These are phyloP conservation scores for Campoletis raptor DNA, from an alignment of 2,888 invertebrate species.

Conservation along the genomic window DNA sequence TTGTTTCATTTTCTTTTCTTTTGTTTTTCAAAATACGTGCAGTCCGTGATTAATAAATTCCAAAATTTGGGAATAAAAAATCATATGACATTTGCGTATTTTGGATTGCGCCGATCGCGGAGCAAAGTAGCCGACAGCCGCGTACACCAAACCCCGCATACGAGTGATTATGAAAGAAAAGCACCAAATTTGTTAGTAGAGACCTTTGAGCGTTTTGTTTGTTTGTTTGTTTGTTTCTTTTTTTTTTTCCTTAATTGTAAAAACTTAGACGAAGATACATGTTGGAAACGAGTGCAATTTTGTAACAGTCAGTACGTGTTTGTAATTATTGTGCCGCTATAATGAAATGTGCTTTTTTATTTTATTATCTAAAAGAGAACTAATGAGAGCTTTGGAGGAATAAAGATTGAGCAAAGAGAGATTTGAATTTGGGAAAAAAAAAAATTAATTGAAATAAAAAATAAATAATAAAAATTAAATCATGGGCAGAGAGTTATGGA, in stretches of 20 bases:
- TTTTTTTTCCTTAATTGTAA: slow-evolving; percentile 1
- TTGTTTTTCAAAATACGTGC: slow-evolving; percentile 41
- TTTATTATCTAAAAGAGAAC: slow-evolving; percentile 55
- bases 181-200: slow-evolving; percentile 80
- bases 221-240: slow-evolving; percentile 22
- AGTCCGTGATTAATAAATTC: slow-evolving; percentile 52
- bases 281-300: slow-evolving; percentile 46
- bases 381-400: slow-evolving; percentile 57
- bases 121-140: slow-evolving; percentile 84
- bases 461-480: slow-evolving; percentile 12
- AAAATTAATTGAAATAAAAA: neutral
- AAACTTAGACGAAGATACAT: slow-evolving; percentile 42
- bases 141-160: slow-evolving; percentile 84
- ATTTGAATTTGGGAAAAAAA: slow-evolving; percentile 29
- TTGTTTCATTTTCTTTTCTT: neutral
- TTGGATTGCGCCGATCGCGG: slow-evolving; percentile 63
- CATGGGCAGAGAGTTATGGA: slow-evolving; percentile 16
- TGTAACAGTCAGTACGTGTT: slow-evolving; percentile 41
- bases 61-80: slow-evolving; percentile 50
- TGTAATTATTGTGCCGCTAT: slow-evolving; percentile 58
- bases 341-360: slow-evolving; percentile 58
- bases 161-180: slow-evolving; percentile 73
- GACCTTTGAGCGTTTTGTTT: slow-evolving; percentile 56
- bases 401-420: slow-evolving; percentile 42
- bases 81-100: slow-evolving; percentile 55